phyloP scores from a whole-genome alignment of 2,113 vertebrate genomes.

The human (Homo sapiens) region DNA sequence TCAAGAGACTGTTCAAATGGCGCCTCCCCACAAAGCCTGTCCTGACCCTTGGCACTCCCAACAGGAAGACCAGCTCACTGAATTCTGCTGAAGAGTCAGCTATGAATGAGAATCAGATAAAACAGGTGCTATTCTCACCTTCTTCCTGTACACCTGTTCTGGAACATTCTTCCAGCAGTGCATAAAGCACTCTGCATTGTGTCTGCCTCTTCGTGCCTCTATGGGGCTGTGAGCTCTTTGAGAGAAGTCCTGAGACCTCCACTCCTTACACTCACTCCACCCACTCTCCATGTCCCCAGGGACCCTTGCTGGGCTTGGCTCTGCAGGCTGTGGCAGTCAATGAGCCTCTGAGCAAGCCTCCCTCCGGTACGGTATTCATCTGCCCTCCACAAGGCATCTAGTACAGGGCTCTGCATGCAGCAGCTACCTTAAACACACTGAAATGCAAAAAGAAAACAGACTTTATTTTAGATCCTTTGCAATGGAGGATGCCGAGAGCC shows the following conservation, averaged over 20 bases:
- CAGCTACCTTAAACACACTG: background rate
- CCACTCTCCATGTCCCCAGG: background rate
- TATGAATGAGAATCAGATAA: background rate
- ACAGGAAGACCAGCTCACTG: background rate
- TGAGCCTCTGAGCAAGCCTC: background rate
- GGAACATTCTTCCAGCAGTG: constrained; percentile 32
- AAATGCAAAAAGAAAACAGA: background rate
- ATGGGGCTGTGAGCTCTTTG: background rate
- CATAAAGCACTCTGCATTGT: background rate
- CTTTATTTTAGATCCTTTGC: background rate
- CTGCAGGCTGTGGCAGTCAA: background rate
- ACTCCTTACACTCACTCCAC: background rate
- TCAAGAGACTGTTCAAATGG: background rate
- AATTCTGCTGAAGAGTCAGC: background rate
- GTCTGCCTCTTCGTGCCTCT: background rate
- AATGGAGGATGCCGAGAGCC: background rate
- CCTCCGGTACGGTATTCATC: background rate
- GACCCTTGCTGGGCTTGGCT: background rate
- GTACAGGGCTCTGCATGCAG: background rate
- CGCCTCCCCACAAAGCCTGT: background rate
- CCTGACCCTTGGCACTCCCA: background rate
- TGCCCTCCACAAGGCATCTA: background rate
- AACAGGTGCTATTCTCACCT: background rate
- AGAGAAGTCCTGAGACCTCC: background rate
- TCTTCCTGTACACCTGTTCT: background rate